Evolutionary conservation across 2,797 vertebrate species (phyloP).

Genomic region (Tauraco hartlaubi): DNA sequence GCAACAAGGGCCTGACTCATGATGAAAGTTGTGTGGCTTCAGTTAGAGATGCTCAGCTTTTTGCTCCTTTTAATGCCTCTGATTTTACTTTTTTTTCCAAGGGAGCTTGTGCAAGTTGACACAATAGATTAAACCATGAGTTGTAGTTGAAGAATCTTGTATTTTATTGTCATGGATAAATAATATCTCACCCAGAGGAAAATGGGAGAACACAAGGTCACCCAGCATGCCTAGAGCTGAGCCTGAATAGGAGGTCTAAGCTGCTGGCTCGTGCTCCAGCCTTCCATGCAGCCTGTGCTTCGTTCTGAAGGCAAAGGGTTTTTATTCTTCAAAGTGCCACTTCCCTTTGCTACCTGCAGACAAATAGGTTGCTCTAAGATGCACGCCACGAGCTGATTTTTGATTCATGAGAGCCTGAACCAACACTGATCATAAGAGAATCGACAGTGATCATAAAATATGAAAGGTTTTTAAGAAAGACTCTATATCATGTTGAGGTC

Average conservation of each 20-base stretch:
- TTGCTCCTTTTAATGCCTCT: not conserved
- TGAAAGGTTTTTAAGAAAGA: constrained; percentile 47
- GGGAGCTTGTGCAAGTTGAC: not conserved
- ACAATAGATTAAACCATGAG: constrained; percentile 28
- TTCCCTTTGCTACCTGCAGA: constrained; percentile 56
- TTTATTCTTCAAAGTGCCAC: constrained; percentile 61
- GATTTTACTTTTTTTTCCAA: not conserved
- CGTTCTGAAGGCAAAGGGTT: constrained; percentile 24
- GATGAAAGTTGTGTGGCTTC: not conserved
- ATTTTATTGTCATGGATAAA: constrained; percentile 44
- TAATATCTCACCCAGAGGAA: constrained; percentile 43
- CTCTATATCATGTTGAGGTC: not conserved
- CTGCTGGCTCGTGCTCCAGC: not conserved
- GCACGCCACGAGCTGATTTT: constrained; percentile 5
- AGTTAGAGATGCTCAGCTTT: not conserved
- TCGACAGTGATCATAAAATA: constrained; percentile 54
- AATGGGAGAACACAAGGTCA: constrained; percentile 36
- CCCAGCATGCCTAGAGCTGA: constrained; percentile 19
- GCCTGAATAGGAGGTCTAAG: constrained; percentile 30
- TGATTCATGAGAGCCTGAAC: constrained; percentile 63
- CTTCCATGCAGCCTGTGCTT: not conserved
- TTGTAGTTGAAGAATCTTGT: not conserved
- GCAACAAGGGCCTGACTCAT: not conserved
- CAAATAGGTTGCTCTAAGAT: constrained; percentile 43
- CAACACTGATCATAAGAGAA: constrained; percentile 51